phyloP scores from a whole-genome alignment of 2,888 invertebrate species.

The Dendrolimus pini region DNA sequence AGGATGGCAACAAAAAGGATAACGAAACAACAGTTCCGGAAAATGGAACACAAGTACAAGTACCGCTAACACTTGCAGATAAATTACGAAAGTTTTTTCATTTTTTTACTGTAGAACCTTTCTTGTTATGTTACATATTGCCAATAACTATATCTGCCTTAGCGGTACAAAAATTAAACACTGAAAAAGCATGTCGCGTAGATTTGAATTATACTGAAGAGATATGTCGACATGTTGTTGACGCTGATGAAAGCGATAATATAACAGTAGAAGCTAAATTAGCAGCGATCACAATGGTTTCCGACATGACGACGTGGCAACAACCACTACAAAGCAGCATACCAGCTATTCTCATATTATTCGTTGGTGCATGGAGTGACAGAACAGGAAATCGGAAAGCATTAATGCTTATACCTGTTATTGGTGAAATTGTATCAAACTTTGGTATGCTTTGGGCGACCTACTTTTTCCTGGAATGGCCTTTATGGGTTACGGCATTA shows the following conservation, averaged over 20 bases:
- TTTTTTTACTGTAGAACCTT: conserved; percentile 80
- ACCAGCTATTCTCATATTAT: conserved; percentile 73
- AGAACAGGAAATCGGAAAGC: conserved; percentile 74
- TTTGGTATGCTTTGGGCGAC: conserved; percentile 69
- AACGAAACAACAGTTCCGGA: neutral
- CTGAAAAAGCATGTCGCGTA: conserved; percentile 75
- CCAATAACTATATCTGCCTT: conserved; percentile 78
- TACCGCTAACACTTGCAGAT: neutral
- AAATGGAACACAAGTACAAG: no score
- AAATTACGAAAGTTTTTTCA: neutral
- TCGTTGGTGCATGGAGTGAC: conserved; percentile 80
- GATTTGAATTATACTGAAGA: conserved; percentile 66
- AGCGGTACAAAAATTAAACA: conserved; percentile 68
- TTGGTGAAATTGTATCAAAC: conserved; percentile 72
- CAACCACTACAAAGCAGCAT: conserved; percentile 71
- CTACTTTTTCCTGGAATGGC: conserved; percentile 74
- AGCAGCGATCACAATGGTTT: conserved; percentile 57
- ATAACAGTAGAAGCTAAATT: conserved; percentile 44
- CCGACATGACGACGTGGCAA: conserved; percentile 73
- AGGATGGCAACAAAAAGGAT: neutral
- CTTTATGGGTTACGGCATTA: conserved; percentile 69
- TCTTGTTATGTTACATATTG: conserved; percentile 78
- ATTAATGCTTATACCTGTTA: conserved; percentile 72
- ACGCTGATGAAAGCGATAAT: conserved; percentile 40
- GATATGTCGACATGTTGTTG: conserved; percentile 60